Percentiles rank a stretch among this genome's conserved stretches.
phyloP scores from a whole-genome alignment of 1,140 invertebrate genomes.

The Sitophilus oryzae region DNA sequence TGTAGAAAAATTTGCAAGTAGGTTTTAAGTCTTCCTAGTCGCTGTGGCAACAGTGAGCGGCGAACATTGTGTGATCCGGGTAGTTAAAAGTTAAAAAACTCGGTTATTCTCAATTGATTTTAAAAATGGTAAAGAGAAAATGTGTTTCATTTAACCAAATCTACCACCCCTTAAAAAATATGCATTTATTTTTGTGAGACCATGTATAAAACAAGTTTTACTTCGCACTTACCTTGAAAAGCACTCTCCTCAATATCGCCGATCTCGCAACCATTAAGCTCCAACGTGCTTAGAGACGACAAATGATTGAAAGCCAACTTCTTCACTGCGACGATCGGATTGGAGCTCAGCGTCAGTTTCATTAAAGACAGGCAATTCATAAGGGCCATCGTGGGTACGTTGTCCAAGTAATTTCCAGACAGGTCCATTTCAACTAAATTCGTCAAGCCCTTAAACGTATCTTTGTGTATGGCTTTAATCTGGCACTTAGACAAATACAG shows the following conservation, averaged over 20 bases:
- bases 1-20: too few species aligned
- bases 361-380: slow-evolving; percentile 71
- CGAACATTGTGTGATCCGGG: too few species aligned
- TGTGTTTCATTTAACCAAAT: too few species aligned
- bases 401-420: slow-evolving; percentile 69
- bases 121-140: too few species aligned
- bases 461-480: slow-evolving; percentile 68
- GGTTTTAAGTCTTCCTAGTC: too few species aligned
- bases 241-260: slow-evolving; percentile 69
- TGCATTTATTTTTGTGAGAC: too few species aligned
- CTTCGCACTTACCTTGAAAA: slow-evolving; percentile 56
- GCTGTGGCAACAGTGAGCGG: too few species aligned
- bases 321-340: slow-evolving; percentile 68
- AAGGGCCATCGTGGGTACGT: slow-evolving; percentile 72
- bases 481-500: slow-evolving; percentile 73
- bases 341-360: slow-evolving; percentile 71
- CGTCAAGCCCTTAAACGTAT: slow-evolving; percentile 73
- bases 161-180: too few species aligned
- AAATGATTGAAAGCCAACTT: slow-evolving; percentile 71
- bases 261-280: slow-evolving; percentile 74
- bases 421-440: slow-evolving; percentile 87
- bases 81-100: too few species aligned
- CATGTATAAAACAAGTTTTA: neutral
- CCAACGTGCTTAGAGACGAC: slow-evolving; percentile 68
- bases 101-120: too few species aligned